phyloP scores from a whole-genome alignment of 2,888 invertebrate species.

The Chrysodeixis includens region DNA sequence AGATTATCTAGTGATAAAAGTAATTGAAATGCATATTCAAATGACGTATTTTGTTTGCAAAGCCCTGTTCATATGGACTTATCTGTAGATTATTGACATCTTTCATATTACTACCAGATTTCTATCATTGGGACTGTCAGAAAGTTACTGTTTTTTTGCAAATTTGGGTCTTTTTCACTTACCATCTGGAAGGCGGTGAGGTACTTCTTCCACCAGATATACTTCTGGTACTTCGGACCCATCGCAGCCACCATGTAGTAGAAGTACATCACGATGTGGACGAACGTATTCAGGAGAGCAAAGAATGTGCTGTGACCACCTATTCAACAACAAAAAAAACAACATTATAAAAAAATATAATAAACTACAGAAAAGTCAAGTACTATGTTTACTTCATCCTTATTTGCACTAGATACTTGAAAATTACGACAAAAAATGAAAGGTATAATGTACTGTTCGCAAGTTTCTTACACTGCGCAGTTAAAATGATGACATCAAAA shows the following conservation, averaged over 20 bases:
- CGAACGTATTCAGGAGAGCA: slow-evolving; percentile 97
- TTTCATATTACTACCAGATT: too few species aligned
- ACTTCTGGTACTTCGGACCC: slow-evolving; percentile 97
- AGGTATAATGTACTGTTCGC: not conserved
- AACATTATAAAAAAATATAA: not conserved
- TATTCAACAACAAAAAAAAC: slow-evolving; percentile 73
- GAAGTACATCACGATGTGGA: slow-evolving; percentile 99
- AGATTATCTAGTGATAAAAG: too few species aligned
- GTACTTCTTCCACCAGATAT: slow-evolving; percentile 99
- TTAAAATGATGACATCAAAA: slow-evolving; percentile 7
- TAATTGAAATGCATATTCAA: too few species aligned
- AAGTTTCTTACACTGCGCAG: slow-evolving; percentile 3
- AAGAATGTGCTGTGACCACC: slow-evolving; percentile 99
- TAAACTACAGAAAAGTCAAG: slow-evolving; percentile 7
- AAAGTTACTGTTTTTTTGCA: not conserved
- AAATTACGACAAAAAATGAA: not conserved
- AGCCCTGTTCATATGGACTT: too few species aligned
- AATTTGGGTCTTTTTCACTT: slow-evolving; percentile 63
- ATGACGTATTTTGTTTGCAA: too few species aligned
- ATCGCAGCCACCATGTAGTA: slow-evolving; percentile 98
- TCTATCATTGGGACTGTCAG: not conserved
- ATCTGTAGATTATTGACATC: too few species aligned
- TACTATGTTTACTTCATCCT: not conserved
- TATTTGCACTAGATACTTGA: not conserved
- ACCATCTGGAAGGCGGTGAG: slow-evolving; percentile 98